phyloP scores from a whole-genome alignment of 1,140 invertebrate species.

The Nasonia longicornis region DNA sequence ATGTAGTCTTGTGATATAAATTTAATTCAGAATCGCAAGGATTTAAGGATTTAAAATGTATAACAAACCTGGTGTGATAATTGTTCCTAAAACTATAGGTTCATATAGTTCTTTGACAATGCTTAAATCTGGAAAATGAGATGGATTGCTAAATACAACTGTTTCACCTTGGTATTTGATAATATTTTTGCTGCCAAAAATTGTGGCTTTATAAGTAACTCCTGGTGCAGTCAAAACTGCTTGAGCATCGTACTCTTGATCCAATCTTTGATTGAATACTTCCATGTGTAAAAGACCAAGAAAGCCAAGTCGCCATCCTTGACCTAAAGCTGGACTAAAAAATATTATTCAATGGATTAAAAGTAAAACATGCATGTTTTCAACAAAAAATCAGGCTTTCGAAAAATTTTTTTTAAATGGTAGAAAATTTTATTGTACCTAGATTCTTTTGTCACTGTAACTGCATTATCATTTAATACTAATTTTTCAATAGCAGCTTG shows the following conservation, averaged over 20 bases:
- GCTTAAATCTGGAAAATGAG: conserved; percentile 77
- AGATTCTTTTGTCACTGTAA: conserved; percentile 81
- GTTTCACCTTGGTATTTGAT: conserved; percentile 74
- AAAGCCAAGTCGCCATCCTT: conserved; percentile 95
- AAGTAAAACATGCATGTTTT: too few relatives aligned
- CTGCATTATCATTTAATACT: conserved; percentile 93
- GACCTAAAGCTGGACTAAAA: conserved; percentile 89
- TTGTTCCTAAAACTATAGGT: conserved; percentile 89
- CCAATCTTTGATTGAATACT: conserved; percentile 92
- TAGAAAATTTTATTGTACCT: conserved; percentile 72
- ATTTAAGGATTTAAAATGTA: background rate
- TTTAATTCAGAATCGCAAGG: too few relatives aligned
- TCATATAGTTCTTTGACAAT: conserved; percentile 85
- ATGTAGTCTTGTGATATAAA: background rate
- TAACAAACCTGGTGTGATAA: conserved; percentile 82
- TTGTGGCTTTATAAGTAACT: conserved; percentile 92
- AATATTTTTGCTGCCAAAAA: conserved; percentile 76
- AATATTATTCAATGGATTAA: conserved; percentile 26
- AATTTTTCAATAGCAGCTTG: conserved; percentile 90
- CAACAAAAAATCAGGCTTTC: background rate
- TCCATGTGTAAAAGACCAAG: conserved; percentile 96
- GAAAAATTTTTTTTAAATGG: background rate
- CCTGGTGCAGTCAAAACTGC: conserved; percentile 93
- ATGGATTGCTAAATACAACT: conserved; percentile 87
- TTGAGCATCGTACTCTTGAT: conserved; percentile 92